Evolutionary conservation across 2,888 invertebrate genomes (phyloP).

Genomic region (Tipula vernalis): DNA sequence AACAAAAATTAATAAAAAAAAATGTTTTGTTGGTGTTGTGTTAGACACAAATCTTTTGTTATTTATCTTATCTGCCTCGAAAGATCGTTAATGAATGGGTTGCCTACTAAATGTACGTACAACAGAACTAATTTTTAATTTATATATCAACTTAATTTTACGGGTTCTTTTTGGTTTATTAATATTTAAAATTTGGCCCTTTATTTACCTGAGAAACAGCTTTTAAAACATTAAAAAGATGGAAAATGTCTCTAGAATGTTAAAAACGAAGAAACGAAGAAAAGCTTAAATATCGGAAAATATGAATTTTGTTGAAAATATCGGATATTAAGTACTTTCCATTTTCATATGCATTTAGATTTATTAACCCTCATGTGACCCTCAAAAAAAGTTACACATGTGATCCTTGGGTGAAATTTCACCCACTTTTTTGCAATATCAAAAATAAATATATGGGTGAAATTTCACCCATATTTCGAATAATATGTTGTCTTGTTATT

Average conservation of each 20-base stretch:
- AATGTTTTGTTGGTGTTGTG: not conserved
- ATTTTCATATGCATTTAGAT: too few species aligned
- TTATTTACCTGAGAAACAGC: not conserved
- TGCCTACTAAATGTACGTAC: not conserved
- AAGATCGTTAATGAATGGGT: not conserved
- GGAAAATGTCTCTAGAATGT: not conserved
- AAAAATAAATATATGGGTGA: too few species aligned
- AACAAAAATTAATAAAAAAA: not conserved
- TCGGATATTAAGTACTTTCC: too few species aligned
- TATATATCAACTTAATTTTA: not conserved
- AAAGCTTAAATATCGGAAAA: too few species aligned
- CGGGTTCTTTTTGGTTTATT: not conserved
- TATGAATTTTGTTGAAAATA: too few species aligned
- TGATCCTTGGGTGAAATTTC: too few species aligned
- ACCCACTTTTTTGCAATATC: too few species aligned
- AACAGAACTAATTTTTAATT: not conserved
- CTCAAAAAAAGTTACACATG: too few species aligned
- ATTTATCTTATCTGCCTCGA: not conserved
- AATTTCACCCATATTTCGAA: too few species aligned
- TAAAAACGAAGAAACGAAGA: too few species aligned
- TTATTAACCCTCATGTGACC: too few species aligned
- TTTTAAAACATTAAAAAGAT: not conserved
- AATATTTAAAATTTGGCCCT: not conserved
- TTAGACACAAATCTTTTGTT: not conserved
- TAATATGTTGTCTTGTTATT: too few species aligned